Conservation (phyloP, 2,888 invertebrate species). For the Bruchidius siliquastri region DNA sequence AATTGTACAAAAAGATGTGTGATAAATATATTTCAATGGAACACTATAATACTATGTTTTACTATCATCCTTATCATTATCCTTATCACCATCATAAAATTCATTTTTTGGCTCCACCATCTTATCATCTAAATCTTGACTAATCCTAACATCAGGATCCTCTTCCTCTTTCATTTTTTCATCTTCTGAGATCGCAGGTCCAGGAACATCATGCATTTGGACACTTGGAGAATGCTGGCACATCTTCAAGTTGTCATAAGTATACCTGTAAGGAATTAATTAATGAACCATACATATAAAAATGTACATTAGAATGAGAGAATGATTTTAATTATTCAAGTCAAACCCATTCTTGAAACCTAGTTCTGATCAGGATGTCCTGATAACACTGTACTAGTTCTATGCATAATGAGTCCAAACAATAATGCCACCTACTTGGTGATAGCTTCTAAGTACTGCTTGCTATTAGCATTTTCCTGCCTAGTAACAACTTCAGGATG, state of each 20-base stretch:
- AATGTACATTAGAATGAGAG: no score
- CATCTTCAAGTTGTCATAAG: constrained; percentile 90
- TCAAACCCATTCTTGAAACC: no score
- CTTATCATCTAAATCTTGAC: constrained; percentile 74
- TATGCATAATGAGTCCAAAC: no score
- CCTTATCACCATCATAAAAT: constrained; percentile 86
- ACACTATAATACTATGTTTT: constrained; percentile 36
- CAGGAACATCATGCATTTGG: constrained; percentile 94
- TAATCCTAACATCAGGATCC: constrained; percentile 77
- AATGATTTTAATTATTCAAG: no score
- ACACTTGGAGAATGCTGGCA: constrained; percentile 92
- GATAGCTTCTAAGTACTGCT: constrained; percentile 91
- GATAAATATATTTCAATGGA: no score
- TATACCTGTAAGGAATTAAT: constrained; percentile 53
- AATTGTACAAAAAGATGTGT: not conserved
- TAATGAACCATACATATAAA: no score
- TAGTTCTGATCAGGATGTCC: no score
- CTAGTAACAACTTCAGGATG: constrained; percentile 88
- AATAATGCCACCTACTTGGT: constrained; percentile 55
- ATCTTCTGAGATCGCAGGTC: constrained; percentile 72
- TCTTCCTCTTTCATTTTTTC: constrained; percentile 68
- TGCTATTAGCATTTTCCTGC: constrained; percentile 90
- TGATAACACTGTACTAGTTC: no score
- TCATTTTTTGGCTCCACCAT: constrained; percentile 81
- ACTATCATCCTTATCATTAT: constrained; percentile 71